phyloP scores from a whole-genome alignment of 2,113 vertebrate genomes.

The Solea senegalensis region DNA sequence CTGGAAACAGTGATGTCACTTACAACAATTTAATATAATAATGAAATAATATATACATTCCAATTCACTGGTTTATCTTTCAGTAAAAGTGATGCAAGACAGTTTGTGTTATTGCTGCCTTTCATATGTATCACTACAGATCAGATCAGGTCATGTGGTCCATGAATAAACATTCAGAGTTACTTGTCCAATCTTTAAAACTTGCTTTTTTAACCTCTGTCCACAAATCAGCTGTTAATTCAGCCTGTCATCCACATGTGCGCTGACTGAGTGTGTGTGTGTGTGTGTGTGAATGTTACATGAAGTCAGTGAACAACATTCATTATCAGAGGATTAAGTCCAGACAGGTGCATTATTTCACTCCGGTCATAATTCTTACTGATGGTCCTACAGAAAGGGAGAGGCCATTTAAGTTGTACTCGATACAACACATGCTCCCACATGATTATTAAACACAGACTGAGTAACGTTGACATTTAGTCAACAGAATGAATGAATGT shows the following conservation, averaged over 20 bases:
- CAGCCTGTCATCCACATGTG: background rate
- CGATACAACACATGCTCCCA: background rate
- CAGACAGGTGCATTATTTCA: background rate
- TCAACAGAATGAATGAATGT: background rate
- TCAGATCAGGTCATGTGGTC: too few species aligned
- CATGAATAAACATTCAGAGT: too few species aligned
- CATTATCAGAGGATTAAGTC: background rate
- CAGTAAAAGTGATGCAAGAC: too few species aligned
- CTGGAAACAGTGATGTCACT: too few species aligned
- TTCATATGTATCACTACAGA: too few species aligned
- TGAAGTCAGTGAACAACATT: background rate
- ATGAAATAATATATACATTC: too few species aligned
- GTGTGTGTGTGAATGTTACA: background rate
- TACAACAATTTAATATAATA: too few species aligned
- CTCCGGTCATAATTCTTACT: conserved; percentile 11
- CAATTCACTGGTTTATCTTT: too few species aligned
- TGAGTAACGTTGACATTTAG: background rate
- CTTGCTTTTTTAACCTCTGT: too few species aligned
- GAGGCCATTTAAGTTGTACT: background rate
- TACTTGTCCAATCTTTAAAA: too few species aligned
- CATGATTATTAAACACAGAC: background rate
- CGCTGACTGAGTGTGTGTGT: background rate
- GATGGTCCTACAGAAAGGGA: background rate
- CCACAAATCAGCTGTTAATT: conserved; percentile 27
- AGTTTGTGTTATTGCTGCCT: too few species aligned